A percentile compares a stretch with the other conserved stretches of the same genome.
phyloP scores from a whole-genome alignment of 2,888 invertebrate genomes.

The Uropetala carovei region DNA sequence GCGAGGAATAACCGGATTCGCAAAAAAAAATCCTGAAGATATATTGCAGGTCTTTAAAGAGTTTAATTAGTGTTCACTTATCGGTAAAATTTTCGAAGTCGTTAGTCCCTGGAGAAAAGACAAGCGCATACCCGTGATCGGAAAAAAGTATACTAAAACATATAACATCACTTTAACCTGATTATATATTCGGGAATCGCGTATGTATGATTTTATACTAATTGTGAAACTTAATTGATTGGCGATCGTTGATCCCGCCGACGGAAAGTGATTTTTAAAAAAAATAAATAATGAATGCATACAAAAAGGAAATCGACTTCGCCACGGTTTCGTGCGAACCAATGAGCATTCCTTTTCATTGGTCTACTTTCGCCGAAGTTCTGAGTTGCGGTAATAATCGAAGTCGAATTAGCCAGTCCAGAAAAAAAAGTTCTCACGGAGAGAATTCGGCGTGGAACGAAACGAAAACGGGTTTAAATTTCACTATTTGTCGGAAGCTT shows the following conservation, averaged over 20 bases:
- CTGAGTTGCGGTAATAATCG: not conserved
- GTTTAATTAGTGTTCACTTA: too few relatives aligned
- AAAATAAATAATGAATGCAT: not conserved
- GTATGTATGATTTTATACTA: not conserved
- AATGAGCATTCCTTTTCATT: not conserved
- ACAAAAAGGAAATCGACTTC: not conserved
- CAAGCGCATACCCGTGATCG: not conserved
- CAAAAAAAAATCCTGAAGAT: too few relatives aligned
- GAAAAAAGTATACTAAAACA: not conserved
- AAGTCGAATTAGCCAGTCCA: not conserved
- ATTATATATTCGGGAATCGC: not conserved
- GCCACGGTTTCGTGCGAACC: not conserved
- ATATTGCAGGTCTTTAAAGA: too few relatives aligned
- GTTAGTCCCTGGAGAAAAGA: not conserved
- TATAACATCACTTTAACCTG: not conserved
- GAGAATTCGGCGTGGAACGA: too few relatives aligned
- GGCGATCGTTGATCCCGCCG: not conserved
- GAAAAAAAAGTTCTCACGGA: not conserved
- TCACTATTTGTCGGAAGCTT: too few relatives aligned
- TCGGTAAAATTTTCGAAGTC: too few relatives aligned
- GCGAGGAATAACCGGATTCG: too few relatives aligned
- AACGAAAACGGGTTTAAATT: too few relatives aligned
- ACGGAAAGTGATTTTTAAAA: not conserved
- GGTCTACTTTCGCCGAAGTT: constrained; percentile 14
- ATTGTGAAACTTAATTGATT: not conserved